Base-by-base conservation (phyloP, 2,888 invertebrate species). In the Andrena praecox region DNA sequence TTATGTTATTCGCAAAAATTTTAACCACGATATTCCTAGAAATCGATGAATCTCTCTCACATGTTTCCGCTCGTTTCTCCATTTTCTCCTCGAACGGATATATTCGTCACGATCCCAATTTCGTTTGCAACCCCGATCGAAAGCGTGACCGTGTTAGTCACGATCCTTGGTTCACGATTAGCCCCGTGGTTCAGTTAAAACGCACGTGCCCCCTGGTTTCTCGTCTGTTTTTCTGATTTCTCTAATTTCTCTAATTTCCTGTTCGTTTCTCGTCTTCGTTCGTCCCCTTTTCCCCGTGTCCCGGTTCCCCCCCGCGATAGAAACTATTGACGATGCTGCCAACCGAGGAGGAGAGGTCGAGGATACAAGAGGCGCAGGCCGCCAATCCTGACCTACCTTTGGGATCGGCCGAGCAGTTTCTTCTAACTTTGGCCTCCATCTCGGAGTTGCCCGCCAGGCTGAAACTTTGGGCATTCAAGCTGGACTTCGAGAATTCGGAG, bases 241-340 rank as follows among this genome's bases (percentile, higher is more conserved):
- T 67, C 77, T 88, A 7, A 82, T 88, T 88, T 88, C 68, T 85
- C 80, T 88, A 82, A 88, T 88, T 88, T 88, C 24, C n/a, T 27
- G 62, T 87, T 87, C 68, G 70, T 52, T 86, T 85, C 60, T 86
- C 48, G 85, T 82, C 71, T 86, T 86, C 68, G 80, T 87, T 89
- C 78, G 60, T 72, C 71, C 76, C 72, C 74, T 70, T 29, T 33
- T 27, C 71, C 75, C 63, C 68, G 59, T 60, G 54, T 54, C 73
- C 54, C 54, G 64, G 67, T 12, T 33, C 64, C 66, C 60, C n/a
- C 54, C 69, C 74, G 70, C 73, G 42, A 85, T 94, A 97, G 95
- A 99, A 99, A 96, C 95, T 99, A 73, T 94, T 99, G 79, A 98
- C 97, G 12, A 99, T 99, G 99, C 95, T 99, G 92, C 99, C 99